Evolutionary conservation across 1,140 invertebrate genomes (phyloP).

Genomic region (Anastrepha obliqua): DNA sequence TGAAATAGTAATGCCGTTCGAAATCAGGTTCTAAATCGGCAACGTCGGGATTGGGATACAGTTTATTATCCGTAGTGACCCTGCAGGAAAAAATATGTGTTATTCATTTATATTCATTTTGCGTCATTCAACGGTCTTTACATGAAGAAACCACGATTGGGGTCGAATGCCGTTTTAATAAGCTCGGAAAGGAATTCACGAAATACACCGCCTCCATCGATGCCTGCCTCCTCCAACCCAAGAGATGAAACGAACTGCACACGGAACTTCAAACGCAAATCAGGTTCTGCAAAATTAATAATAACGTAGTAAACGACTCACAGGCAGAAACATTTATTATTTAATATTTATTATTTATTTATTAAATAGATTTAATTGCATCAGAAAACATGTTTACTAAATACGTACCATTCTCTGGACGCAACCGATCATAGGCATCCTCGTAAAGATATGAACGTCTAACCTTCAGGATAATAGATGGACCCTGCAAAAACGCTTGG

Average conservation of each 20-base stretch:
- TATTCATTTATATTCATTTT: background rate
- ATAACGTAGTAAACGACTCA: background rate
- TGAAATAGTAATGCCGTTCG: slow-evolving; percentile 94
- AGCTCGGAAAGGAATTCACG: slow-evolving; percentile 94
- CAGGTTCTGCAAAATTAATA: slow-evolving; percentile 81
- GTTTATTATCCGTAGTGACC: slow-evolving; percentile 91
- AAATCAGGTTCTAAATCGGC: slow-evolving; percentile 89
- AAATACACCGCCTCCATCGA: slow-evolving; percentile 95
- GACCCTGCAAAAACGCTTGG: slow-evolving; percentile 84
- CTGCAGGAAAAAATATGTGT: slow-evolving; percentile 65
- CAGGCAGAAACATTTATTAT: too few relatives aligned
- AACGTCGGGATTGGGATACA: slow-evolving; percentile 97
- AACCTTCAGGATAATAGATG: slow-evolving; percentile 87
- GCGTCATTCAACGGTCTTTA: slow-evolving; percentile 53
- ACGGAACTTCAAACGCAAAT: slow-evolving; percentile 88
- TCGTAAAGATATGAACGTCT: slow-evolving; percentile 96
- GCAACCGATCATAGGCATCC: slow-evolving; percentile 96
- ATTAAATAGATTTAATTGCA: too few relatives aligned
- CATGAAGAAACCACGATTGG: slow-evolving; percentile 94
- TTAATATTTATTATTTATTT: too few relatives aligned
- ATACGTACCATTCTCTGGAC: slow-evolving; percentile 86
- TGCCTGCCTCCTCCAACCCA: slow-evolving; percentile 94
- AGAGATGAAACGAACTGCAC: slow-evolving; percentile 93
- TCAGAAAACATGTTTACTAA: background rate
- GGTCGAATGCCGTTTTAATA: slow-evolving; percentile 96